Base-by-base conservation (phyloP, 2,888 invertebrate genomes). In the Heteromyza rotundicornis region DNA sequence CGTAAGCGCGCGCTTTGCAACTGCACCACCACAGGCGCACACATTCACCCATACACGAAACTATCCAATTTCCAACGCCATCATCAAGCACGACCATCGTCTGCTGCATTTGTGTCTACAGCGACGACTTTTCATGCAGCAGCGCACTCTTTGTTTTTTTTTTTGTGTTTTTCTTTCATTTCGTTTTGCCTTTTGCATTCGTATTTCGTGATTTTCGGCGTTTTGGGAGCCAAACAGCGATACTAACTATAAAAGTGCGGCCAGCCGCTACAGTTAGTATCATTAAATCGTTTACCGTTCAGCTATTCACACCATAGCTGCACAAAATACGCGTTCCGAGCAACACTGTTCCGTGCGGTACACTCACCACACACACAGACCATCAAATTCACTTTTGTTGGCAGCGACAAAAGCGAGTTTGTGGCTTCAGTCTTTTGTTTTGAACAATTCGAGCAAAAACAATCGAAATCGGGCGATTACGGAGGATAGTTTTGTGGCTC, bases 271-370 rank as follows among this genome's bases (percentile, higher is more conserved):
- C 73, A 77, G 74, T 74, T 76, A 73, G 71, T 78, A 83, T 82
- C 82, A 83, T 82, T 83, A 79, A 82, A 75, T 77, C 77, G 82
- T 82, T 82, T 80, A 80, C 82, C 79, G 77, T 75, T 70, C 72
- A 76, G 72, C 77, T 69, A 76, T 73, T 70, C 73, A 74, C 69
- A 71, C 65, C 70, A 64, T 68, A 67, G 67, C 68, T 65, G 64
- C 62, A 63, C n/a, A n/a, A 16, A n/a, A 55, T 61, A 58, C 68
- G 66, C 68, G 70, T 70, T 62, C 65, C 67, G 67, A 67, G 61
- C n/a, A n/a, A 57, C 62, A 63, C 66, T 63, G 58, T 50, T 64
- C 67, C 71, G 68, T 72, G 67, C 68, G 68, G 66, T 65, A 55
- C 65, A 57, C 47, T 19, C 35, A 61, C 50, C 62, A 57, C 62